Evolutionary conservation across 2,113 vertebrate species (phyloP).

Genomic region (Colinus virginianus): DNA sequence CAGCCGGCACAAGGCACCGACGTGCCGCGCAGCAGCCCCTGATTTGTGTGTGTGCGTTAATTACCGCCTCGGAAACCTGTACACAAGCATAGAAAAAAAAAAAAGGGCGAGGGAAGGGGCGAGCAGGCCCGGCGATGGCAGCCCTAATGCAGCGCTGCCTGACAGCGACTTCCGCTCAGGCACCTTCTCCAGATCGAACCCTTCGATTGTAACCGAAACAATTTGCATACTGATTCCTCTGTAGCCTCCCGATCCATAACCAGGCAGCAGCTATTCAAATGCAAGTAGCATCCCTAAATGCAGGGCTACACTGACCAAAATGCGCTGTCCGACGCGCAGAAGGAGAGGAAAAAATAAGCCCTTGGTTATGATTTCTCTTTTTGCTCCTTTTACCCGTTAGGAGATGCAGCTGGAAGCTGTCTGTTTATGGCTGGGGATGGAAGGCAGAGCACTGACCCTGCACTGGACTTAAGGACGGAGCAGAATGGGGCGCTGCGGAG

Average conservation of each 20-base stretch:
- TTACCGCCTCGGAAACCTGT: slow-evolving; percentile 71
- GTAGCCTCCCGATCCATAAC: slow-evolving; percentile 92
- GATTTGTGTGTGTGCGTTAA: slow-evolving; percentile 77
- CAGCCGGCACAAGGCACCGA: slow-evolving; percentile 49
- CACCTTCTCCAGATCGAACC: slow-evolving; percentile 94
- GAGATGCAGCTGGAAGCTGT: slow-evolving; percentile 76
- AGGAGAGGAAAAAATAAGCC: slow-evolving; percentile 64
- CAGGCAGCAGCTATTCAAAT: slow-evolving; percentile 94
- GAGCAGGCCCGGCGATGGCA: slow-evolving; percentile 79
- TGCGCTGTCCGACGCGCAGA: slow-evolving; percentile 66
- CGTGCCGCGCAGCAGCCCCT: slow-evolving; percentile 59
- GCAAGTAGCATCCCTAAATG: slow-evolving; percentile 89
- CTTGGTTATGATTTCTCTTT: slow-evolving; percentile 66
- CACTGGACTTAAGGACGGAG: slow-evolving; percentile 76
- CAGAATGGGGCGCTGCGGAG: slow-evolving; percentile 66
- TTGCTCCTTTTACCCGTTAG: slow-evolving; percentile 68
- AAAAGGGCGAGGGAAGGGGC: slow-evolving; percentile 35
- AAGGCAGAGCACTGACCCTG: slow-evolving; percentile 75
- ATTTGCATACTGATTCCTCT: slow-evolving; percentile 99
- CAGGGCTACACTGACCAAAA: slow-evolving; percentile 81
- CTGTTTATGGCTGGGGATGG: slow-evolving; percentile 79
- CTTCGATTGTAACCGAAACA: slow-evolving; percentile 99
- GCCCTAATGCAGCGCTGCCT: slow-evolving; percentile 87
- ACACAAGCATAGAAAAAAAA: slow-evolving; percentile 64
- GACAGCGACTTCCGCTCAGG: slow-evolving; percentile 90